Evolutionary conservation across 1,140 invertebrate genomes (phyloP).

Genomic region (Dinoponera quadriceps): DNA sequence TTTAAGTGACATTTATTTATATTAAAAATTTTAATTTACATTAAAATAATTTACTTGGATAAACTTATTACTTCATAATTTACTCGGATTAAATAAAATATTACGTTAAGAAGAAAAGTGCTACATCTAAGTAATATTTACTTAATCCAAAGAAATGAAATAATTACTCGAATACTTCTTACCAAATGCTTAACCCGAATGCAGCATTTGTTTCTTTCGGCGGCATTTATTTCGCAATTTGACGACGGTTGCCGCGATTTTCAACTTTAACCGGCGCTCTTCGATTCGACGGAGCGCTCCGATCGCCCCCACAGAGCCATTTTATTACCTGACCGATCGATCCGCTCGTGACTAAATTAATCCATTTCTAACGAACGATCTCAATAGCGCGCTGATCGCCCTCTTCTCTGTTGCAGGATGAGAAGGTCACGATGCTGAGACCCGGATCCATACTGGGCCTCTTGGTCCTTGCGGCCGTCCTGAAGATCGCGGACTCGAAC

Average conservation of each 20-base stretch:
- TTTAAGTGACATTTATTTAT: too few relatives aligned
- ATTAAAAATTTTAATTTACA: too few relatives aligned
- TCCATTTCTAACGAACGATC: slow-evolving; percentile 36
- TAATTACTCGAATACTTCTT: too few relatives aligned
- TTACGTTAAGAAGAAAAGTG: too few relatives aligned
- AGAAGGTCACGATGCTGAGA: slow-evolving; percentile 74
- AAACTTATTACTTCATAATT: too few relatives aligned
- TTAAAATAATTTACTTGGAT: too few relatives aligned
- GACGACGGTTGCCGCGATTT: background rate
- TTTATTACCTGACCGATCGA: background rate
- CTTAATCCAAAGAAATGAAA: too few relatives aligned
- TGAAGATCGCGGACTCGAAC: slow-evolving; percentile 69
- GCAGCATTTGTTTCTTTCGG: too few relatives aligned
- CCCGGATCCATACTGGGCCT: slow-evolving; percentile 65
- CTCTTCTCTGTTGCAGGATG: slow-evolving; percentile 66
- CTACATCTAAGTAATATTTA: too few relatives aligned
- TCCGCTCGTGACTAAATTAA: slow-evolving; percentile 40
- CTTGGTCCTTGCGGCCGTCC: slow-evolving; percentile 66
- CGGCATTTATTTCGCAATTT: too few relatives aligned
- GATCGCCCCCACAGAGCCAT: background rate
- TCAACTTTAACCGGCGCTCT: background rate
- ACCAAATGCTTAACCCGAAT: too few relatives aligned
- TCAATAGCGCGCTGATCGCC: background rate
- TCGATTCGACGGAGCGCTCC: background rate
- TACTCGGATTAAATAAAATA: too few relatives aligned